Evolutionary conservation across 1,140 invertebrate genomes (phyloP).

Genomic region (Heliconius nattereri): DNA sequence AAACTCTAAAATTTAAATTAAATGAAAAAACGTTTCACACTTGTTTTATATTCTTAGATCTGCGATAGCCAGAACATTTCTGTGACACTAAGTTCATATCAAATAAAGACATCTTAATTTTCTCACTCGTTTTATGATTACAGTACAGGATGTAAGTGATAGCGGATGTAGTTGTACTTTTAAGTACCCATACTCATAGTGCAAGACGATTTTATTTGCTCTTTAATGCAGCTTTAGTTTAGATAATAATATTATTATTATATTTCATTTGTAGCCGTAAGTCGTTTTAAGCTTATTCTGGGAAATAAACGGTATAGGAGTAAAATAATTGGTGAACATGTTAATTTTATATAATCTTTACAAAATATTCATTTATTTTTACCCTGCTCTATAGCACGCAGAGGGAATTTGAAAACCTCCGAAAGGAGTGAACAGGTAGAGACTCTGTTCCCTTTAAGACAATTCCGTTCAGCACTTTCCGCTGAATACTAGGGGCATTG

Average conservation of each 20-base stretch:
- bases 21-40: background rate
- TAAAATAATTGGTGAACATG: too few species aligned
- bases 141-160: slow-evolving; percentile 7
- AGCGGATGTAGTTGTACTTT: slow-evolving; percentile 4
- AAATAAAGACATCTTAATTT: slow-evolving; percentile 7
- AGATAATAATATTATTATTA: background rate
- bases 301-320: too few species aligned
- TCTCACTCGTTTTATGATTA: slow-evolving; percentile 2
- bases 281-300: background rate
- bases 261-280: background rate
- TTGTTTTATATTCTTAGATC: background rate
- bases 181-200: background rate
- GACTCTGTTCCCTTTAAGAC: too few species aligned
- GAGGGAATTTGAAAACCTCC: too few species aligned
- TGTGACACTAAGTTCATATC: slow-evolving; percentile 2
- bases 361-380: too few species aligned
- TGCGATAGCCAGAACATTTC: background rate
- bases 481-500: too few species aligned
- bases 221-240: background rate
- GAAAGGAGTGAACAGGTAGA: too few species aligned
- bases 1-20: background rate
- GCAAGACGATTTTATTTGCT: background rate
- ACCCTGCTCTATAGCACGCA: too few species aligned
- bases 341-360: too few species aligned
- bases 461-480: too few species aligned